phyloP scores from a whole-genome alignment of 1,140 invertebrate genomes.

The Bicyclus anynana region DNA sequence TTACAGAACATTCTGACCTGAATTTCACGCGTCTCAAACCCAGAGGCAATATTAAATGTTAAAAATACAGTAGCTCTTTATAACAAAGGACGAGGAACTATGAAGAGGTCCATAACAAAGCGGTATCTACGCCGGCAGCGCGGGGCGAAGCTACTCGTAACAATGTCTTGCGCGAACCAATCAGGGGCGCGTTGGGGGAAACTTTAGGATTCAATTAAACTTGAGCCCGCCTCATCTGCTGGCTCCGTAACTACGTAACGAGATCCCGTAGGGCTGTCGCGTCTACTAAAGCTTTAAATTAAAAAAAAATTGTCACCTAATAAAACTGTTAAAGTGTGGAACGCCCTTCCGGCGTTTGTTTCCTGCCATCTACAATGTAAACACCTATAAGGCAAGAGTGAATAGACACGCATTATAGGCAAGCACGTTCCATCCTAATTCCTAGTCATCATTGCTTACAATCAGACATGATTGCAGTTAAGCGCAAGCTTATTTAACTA shows the following conservation, averaged over 20 bases:
- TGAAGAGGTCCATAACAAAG: slow-evolving; percentile 4
- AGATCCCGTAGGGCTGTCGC: slow-evolving; percentile 45
- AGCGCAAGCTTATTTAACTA: no score
- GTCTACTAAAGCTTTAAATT: not conserved
- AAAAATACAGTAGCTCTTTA: no score
- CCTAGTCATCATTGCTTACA: no score
- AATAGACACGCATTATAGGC: no score
- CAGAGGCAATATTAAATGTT: no score
- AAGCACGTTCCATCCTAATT: no score
- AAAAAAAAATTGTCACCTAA: no score
- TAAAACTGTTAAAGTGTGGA: not conserved
- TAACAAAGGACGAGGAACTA: not conserved
- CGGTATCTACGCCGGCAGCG: slow-evolving; percentile 1
- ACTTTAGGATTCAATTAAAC: slow-evolving; percentile 72
- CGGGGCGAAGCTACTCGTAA: slow-evolving; percentile 30
- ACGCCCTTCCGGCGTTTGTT: not conserved
- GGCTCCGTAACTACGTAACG: slow-evolving; percentile 60
- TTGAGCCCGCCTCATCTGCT: slow-evolving; percentile 68
- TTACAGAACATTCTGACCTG: no score
- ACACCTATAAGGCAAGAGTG: no score
- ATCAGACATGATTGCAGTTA: no score
- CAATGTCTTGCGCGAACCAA: slow-evolving; percentile 63
- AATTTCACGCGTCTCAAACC: no score
- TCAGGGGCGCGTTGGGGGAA: slow-evolving; percentile 47
- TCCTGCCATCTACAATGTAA: no score